These are phyloP conservation scores for Amphipoea lucens DNA, from an alignment of 2,888 invertebrate species.

Conservation along the genomic window DNA sequence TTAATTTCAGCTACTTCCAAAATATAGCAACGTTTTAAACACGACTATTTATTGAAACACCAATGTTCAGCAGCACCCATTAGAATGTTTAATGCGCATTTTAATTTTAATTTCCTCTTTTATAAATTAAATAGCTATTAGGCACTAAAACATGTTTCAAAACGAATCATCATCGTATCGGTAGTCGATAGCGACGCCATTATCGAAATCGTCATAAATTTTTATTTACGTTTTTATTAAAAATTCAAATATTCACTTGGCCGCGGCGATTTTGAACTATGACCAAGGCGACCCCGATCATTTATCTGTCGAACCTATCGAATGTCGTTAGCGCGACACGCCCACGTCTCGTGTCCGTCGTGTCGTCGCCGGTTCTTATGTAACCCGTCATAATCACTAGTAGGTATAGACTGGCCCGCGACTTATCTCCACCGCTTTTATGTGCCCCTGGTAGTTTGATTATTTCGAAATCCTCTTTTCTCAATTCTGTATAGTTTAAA, in stretches of 20 bases:
- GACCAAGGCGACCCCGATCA: constrained; percentile 57
- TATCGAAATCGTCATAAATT: constrained; percentile 48
- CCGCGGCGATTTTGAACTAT: constrained; percentile 58
- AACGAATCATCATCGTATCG: constrained; percentile 25
- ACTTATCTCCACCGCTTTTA: constrained; percentile 24
- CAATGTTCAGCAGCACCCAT: not conserved
- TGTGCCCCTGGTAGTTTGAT: constrained; percentile 18
- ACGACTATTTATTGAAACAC: not conserved
- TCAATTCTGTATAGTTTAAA: not conserved
- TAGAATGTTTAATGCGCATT: not conserved
- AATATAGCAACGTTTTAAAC: not conserved
- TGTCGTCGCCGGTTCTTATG: constrained; percentile 51
- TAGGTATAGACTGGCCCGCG: constrained; percentile 2
- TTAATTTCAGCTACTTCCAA: not conserved
- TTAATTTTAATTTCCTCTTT: not conserved
- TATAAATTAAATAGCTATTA: constrained; percentile 17
- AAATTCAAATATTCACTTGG: constrained; percentile 59
- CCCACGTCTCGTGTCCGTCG: constrained; percentile 54
- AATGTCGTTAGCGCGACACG: constrained; percentile 62
- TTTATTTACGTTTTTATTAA: constrained; percentile 33
- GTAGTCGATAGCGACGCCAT: constrained; percentile 39
- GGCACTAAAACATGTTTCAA: constrained; percentile 24
- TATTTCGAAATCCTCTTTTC: not conserved
- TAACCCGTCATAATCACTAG: constrained; percentile 51
- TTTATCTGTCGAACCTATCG: constrained; percentile 57